Evolutionary conservation across 2,797 vertebrate genomes (phyloP).

Genomic region (Eulemur coronatus): DNA sequence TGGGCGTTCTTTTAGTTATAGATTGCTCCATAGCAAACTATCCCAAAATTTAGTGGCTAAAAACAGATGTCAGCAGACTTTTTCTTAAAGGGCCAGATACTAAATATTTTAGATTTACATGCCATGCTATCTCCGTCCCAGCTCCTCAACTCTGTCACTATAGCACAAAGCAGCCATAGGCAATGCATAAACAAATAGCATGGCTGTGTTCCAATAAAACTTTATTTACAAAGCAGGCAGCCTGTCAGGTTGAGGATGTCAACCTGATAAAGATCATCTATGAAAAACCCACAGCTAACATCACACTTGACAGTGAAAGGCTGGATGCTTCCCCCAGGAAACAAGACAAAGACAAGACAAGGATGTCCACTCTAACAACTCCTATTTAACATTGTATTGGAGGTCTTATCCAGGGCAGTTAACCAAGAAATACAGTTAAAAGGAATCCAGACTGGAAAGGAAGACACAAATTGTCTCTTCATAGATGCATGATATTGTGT

Average conservation of each 20-base stretch:
- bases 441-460: background rate
- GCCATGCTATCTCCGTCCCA: background rate
- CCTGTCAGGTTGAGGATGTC: background rate
- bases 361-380: background rate
- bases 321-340: background rate
- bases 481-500: background rate
- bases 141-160: background rate
- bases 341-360: background rate
- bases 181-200: background rate
- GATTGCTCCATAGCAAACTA: slow-evolving; percentile 9
- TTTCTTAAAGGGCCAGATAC: background rate
- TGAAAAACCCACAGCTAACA: background rate
- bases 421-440: slow-evolving; percentile 3
- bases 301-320: background rate
- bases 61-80: background rate
- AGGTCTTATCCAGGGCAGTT: background rate
- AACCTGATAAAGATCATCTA: background rate
- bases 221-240: slow-evolving; percentile 33
- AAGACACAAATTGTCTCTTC: background rate
- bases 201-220: background rate
- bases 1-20: background rate
- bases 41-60: slow-evolving; percentile 1
- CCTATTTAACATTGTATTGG: background rate
- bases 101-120: slow-evolving; percentile 22
- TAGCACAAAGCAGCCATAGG: background rate